phyloP scores from a whole-genome alignment of 2,888 invertebrate genomes.

The Amphipoea oculea region DNA sequence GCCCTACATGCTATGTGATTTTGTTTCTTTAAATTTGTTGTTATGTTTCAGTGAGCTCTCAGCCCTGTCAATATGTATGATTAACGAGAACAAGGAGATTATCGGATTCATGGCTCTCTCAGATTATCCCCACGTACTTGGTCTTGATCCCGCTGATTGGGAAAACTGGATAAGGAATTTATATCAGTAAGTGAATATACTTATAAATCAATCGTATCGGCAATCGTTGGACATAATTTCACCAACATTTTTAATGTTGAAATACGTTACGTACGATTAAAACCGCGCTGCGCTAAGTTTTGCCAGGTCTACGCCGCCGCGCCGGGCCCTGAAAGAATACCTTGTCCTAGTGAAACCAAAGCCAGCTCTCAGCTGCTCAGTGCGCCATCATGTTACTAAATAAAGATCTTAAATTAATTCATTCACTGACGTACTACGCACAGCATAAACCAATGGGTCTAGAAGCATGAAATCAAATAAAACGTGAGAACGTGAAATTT shows the following conservation, averaged over 20 bases:
- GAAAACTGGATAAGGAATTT: constrained; percentile 84
- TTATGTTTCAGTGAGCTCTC: constrained; percentile 79
- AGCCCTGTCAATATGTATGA: constrained; percentile 88
- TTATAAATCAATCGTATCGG: not conserved
- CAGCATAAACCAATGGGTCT: no score
- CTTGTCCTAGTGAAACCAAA: not conserved
- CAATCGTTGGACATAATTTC: no score
- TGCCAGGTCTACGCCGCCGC: not conserved
- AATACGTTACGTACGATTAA: not conserved
- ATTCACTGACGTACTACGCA: no score
- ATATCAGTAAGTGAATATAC: constrained; percentile 72
- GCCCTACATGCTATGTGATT: no score
- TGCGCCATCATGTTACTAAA: not conserved
- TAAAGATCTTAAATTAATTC: no score
- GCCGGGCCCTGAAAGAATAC: not conserved
- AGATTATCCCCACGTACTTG: constrained; percentile 90
- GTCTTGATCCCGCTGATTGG: constrained; percentile 90
- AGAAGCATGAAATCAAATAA: not conserved
- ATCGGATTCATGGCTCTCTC: constrained; percentile 83
- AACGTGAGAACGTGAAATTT: not conserved
- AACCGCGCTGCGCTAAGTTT: not conserved
- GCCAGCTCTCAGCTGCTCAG: not conserved
- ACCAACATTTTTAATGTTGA: no score
- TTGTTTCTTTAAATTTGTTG: not conserved
- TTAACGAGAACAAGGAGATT: constrained; percentile 81